phyloP scores from a whole-genome alignment of 2,888 invertebrate species.

The Abscondita cerata region DNA sequence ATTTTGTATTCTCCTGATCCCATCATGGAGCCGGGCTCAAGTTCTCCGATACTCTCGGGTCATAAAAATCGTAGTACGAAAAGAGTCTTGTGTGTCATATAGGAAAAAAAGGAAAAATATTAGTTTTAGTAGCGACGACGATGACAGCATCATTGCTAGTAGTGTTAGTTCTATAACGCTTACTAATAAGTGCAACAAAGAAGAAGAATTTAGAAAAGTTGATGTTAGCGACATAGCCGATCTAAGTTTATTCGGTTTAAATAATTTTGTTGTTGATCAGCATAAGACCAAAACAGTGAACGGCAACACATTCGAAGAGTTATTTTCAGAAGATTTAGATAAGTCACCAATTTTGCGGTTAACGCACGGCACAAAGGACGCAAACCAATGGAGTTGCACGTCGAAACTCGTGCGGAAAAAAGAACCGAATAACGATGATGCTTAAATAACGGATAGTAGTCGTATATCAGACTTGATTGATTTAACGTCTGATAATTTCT shows the following conservation, averaged over 20 bases:
- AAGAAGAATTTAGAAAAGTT: neutral
- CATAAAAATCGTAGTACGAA: too few species aligned
- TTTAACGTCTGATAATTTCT: slow-evolving; percentile 3
- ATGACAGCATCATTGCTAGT: neutral
- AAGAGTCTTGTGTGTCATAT: too few species aligned
- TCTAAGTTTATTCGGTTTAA: too few species aligned
- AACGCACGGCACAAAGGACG: neutral
- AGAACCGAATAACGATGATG: neutral
- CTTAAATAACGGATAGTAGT: neutral
- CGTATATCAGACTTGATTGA: neutral
- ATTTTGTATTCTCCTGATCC: slow-evolving; percentile 6
- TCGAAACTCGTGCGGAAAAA: neutral
- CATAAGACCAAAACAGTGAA: too few species aligned
- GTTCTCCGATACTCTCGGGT: neutral
- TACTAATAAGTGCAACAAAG: neutral
- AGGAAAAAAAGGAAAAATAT: too few species aligned
- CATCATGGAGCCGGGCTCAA: neutral
- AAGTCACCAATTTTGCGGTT: too few species aligned
- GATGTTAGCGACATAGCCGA: too few species aligned
- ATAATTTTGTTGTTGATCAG: too few species aligned
- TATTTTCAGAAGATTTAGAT: too few species aligned
- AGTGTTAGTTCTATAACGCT: neutral
- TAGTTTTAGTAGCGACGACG: too few species aligned
- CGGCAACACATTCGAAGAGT: too few species aligned
- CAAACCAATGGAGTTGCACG: slow-evolving; percentile 10